Percentiles rank a stretch among this genome's conserved stretches.
Conservation (phyloP, 1,140 invertebrate genomes). For the Anastrepha ludens region DNA sequence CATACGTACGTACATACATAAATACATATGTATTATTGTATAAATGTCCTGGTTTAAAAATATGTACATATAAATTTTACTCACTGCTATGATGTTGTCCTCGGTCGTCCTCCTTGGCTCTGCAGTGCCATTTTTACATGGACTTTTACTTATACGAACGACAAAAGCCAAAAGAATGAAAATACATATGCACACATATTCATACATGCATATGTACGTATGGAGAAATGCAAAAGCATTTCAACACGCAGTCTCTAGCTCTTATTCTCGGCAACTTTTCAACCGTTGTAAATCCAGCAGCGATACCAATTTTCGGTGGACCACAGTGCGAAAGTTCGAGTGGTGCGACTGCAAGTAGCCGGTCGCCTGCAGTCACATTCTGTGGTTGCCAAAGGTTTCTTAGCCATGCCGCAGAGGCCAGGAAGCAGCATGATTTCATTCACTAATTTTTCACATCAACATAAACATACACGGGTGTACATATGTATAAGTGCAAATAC, state of each 20-base stretch:
- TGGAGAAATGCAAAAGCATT: constrained; percentile 21
- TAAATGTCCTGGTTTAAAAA: too few relatives aligned
- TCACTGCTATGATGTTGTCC: too few relatives aligned
- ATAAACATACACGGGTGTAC: too few relatives aligned
- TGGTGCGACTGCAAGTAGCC: neutral
- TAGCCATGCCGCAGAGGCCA: neutral
- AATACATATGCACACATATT: too few relatives aligned
- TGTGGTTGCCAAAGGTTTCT: neutral
- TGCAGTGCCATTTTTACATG: too few relatives aligned
- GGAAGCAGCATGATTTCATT: neutral
- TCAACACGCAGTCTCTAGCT: neutral
- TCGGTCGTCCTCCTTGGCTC: too few relatives aligned
- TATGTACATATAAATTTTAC: too few relatives aligned
- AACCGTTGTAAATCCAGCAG: neutral
- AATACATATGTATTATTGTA: too few relatives aligned
- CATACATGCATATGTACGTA: neutral
- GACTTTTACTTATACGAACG: too few relatives aligned
- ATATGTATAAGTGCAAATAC: too few relatives aligned
- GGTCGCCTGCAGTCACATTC: neutral
- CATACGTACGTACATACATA: neutral
- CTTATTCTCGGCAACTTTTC: neutral
- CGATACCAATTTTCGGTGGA: constrained; percentile 7
- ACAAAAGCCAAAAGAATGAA: too few relatives aligned
- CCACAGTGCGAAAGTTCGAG: neutral
- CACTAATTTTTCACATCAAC: neutral